These are phyloP conservation scores for Pseudoips prasinana DNA, from an alignment of 2,888 invertebrate species.

Conservation along the genomic window DNA sequence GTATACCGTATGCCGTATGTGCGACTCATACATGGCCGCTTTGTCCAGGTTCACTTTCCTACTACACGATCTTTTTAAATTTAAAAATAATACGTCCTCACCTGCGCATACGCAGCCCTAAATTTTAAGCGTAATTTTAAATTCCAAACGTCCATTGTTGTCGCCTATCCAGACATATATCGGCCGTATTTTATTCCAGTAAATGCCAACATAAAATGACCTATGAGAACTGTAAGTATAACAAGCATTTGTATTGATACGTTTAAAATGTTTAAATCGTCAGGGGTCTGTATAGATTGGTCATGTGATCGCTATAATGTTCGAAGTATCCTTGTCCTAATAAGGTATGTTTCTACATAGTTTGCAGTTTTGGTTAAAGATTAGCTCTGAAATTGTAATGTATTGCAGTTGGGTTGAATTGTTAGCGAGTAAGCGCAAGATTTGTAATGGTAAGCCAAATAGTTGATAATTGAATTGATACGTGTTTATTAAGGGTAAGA, in stretches of 20 bases:
- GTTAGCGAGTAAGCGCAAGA: conserved; percentile 17
- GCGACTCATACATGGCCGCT: too few relatives aligned
- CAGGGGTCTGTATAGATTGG: conserved; percentile 33
- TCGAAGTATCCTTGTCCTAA: conserved; percentile 42
- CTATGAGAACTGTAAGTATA: conserved; percentile 26
- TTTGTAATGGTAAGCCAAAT: conserved; percentile 20
- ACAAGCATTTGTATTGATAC: conserved; percentile 14
- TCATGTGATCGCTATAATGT: conserved; percentile 39
- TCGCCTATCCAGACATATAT: conserved; percentile 64
- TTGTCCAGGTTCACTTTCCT: conserved; percentile 6
- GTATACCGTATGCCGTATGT: too few relatives aligned
- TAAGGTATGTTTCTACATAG: conserved; percentile 49
- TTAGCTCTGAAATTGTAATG: conserved; percentile 41
- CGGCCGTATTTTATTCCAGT: conserved; percentile 60
- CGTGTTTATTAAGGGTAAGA: too few relatives aligned
- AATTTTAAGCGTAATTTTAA: conserved; percentile 68
- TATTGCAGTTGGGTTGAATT: conserved; percentile 23
- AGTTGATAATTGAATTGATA: conserved; percentile 19
- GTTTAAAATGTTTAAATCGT: conserved; percentile 12
- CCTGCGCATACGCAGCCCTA: conserved; percentile 45
- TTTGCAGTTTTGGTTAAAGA: conserved; percentile 41
- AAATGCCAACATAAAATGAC: conserved; percentile 36
- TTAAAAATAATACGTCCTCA: neutral
- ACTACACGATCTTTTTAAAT: conserved; percentile 20
- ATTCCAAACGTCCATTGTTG: conserved; percentile 70